phyloP scores from a whole-genome alignment of 2,888 invertebrate species.

The Ophion costatus region DNA sequence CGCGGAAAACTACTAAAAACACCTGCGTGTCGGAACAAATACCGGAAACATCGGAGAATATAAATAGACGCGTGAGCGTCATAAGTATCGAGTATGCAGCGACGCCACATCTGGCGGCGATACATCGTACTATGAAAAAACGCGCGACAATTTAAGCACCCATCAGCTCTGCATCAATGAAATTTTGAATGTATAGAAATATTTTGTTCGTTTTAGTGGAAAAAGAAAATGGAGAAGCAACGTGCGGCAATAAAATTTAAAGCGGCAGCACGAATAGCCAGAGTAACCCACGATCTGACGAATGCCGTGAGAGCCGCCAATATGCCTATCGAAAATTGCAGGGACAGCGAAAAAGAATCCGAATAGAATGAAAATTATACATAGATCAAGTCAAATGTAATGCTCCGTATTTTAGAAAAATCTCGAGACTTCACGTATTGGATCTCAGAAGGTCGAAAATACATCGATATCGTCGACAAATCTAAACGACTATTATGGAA shows the following conservation, averaged over 20 bases:
- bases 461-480: constrained; percentile 25
- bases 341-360: constrained; percentile 64
- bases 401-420: neutral
- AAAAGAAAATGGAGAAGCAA: constrained; percentile 88
- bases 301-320: constrained; percentile 72
- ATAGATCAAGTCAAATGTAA: neutral
- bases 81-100: no score
- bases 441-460: constrained; percentile 10
- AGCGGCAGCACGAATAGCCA: constrained; percentile 88
- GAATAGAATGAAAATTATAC: constrained; percentile 48
- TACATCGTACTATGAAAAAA: no score
- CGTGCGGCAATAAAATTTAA: constrained; percentile 88
- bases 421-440: neutral
- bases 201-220: constrained; percentile 85
- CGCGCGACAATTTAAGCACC: neutral
- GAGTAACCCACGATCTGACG: constrained; percentile 79
- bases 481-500: constrained; percentile 76
- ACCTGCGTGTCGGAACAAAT: no score
- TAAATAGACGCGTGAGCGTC: no score
- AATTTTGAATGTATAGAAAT: neutral
- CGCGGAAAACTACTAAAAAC: no score
- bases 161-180: neutral
- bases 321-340: constrained; percentile 68
- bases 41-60: no score
- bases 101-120: no score